phyloP scores from a whole-genome alignment of 2,113 vertebrate genomes.

The Willisornis vidua region DNA sequence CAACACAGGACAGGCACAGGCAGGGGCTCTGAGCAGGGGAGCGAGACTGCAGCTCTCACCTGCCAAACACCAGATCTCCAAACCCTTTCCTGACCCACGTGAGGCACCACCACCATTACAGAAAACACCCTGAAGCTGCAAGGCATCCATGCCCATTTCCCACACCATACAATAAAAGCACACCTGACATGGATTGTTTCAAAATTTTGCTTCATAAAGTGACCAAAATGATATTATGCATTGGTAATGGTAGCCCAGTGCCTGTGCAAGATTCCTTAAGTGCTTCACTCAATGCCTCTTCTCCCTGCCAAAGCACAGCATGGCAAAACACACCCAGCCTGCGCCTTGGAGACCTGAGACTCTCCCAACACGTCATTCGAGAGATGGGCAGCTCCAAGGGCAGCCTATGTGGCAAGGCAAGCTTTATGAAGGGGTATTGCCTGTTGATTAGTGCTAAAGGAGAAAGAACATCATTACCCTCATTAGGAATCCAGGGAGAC shows the following conservation, averaged over 20 bases:
- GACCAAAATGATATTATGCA: not conserved
- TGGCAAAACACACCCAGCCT: rapidly evolving
- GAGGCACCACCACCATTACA: not conserved
- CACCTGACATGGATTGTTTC: not conserved
- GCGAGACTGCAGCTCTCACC: not conserved
- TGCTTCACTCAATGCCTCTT: not conserved
- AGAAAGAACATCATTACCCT: not conserved
- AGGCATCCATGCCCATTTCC: not conserved
- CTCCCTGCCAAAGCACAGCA: not conserved
- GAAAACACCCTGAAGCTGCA: not conserved
- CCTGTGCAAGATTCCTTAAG: not conserved
- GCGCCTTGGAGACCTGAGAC: not conserved
- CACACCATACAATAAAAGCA: not conserved
- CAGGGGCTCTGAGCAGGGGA: not conserved
- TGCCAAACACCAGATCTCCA: not conserved
- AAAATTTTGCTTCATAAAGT: not conserved
- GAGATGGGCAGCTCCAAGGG: not conserved
- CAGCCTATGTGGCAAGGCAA: not conserved
- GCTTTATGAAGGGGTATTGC: not conserved
- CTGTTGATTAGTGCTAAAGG: not conserved
- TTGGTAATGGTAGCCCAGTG: not conserved
- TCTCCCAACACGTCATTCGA: not conserved
- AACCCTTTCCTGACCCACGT: not conserved
- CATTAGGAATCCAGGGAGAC: not conserved
- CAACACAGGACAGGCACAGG: not conserved